phyloP scores from a whole-genome alignment of 2,113 vertebrate genomes.

The Gila orcuttii region DNA sequence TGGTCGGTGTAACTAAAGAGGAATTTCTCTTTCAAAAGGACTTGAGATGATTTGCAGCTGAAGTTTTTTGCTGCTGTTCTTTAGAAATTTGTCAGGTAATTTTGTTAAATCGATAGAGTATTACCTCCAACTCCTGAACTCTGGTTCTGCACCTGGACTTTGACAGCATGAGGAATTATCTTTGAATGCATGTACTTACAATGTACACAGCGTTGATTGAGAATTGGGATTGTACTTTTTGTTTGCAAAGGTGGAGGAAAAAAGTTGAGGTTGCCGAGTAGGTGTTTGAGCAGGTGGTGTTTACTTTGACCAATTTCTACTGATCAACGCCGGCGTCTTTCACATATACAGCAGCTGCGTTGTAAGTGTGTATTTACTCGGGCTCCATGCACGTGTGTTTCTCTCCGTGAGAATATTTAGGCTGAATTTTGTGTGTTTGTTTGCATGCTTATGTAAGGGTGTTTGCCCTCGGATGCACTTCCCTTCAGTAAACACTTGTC shows the following conservation, averaged over 20 bases:
- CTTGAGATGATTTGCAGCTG: slow-evolving; percentile 13
- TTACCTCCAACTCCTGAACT: slow-evolving; percentile 39
- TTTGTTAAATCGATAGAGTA: background rate
- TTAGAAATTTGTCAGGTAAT: slow-evolving; percentile 6
- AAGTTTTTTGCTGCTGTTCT: slow-evolving; percentile 9
- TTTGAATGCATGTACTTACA: background rate
- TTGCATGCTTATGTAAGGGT: slow-evolving; percentile 32
- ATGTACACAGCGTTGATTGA: slow-evolving; percentile 44
- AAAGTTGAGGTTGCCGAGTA: slow-evolving; percentile 1
- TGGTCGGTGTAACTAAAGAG: background rate
- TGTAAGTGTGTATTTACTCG: slow-evolving; percentile 21
- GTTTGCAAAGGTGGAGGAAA: slow-evolving; percentile 33
- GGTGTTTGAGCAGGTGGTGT: slow-evolving; percentile 40
- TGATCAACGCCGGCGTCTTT: slow-evolving; percentile 14
- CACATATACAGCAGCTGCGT: slow-evolving; percentile 41
- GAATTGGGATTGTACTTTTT: slow-evolving; percentile 51
- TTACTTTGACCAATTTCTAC: slow-evolving; percentile 33
- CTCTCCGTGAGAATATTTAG: slow-evolving; percentile 1
- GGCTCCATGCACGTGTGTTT: background rate
- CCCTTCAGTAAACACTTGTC: slow-evolving; percentile 47
- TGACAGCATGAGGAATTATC: slow-evolving; percentile 34
- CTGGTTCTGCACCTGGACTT: slow-evolving; percentile 40
- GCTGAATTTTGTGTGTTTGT: slow-evolving; percentile 1
- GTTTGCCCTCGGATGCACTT: slow-evolving; percentile 63
- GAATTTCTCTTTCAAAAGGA: background rate